Evolutionary conservation across 2,113 vertebrate species (phyloP).

Genomic region (Cololabis saira): DNA sequence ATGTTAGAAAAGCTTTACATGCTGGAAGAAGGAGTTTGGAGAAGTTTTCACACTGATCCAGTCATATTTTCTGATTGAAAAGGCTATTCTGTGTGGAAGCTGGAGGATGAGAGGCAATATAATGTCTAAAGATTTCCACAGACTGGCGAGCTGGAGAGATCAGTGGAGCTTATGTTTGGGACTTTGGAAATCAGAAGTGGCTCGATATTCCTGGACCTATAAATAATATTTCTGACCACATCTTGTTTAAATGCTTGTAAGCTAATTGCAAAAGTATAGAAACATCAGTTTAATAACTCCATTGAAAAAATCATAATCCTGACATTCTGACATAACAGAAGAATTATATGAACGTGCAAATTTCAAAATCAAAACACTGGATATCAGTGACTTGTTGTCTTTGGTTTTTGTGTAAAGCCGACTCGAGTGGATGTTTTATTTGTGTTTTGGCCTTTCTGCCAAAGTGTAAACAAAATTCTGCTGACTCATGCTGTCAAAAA

Average conservation of each 20-base stretch:
- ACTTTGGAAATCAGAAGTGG: constrained; percentile 17
- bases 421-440: too few species aligned
- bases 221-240: constrained; percentile 15
- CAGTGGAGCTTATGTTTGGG: constrained; percentile 13
- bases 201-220: not conserved
- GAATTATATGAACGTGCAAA: too few species aligned
- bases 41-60: constrained; percentile 17
- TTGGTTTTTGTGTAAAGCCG: too few species aligned
- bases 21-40: not conserved
- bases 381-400: too few species aligned
- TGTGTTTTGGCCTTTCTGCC: too few species aligned
- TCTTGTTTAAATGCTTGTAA: constrained; percentile 9
- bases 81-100: constrained; percentile 2
- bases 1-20: constrained; percentile 3
- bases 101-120: constrained; percentile 10
- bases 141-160: constrained; percentile 33
- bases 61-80: constrained; percentile 21
- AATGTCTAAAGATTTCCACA: constrained; percentile 23
- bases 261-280: not conserved
- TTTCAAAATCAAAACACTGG: too few species aligned
- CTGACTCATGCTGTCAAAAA: too few species aligned
- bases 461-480: too few species aligned
- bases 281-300: not conserved
- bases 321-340: not conserved
- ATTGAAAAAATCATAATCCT: not conserved